Evolutionary conservation across 2,113 vertebrate genomes (phyloP), one percentile per base, ranked within the genome.

Genomic region (Dicrurus megarhynchus): DNA sequence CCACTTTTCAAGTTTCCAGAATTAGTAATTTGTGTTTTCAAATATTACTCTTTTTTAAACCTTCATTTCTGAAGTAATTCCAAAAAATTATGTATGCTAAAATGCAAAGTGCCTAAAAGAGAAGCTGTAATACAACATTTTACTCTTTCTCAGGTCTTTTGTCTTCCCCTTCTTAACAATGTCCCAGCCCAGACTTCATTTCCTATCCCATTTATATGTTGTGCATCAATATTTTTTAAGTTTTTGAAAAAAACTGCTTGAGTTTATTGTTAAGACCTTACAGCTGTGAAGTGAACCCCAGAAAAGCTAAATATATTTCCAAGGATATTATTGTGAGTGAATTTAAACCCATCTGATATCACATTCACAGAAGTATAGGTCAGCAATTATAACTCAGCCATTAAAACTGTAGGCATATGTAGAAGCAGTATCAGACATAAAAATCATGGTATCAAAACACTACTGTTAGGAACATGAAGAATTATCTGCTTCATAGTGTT

Each of bases 381-480:
- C 6, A 81, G 28, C 6, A 64, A 39, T 60, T 60, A 21, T 12
- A 79, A 81, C 16, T 75, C 3, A 50, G 24, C 7, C 30, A 42
- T 83, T 86, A 37, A 89, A 84, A 63, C 6, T 24, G 3, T 28
- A 71, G 2, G 3, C n/a, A 12, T 35, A 52, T 21, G 6, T 41
- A 63, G 33, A 80, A 73, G n/a, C 3, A 52, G 12, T 65, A 47
- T 60, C 37, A 65, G 20, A 21, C 35, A 55, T 32, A 42, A 68
- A 87, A 71, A 4, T 6, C 5, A 42, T 1, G 1, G 3, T 49
- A 52, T 28, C 14, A 55, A 49, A 64, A 3, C 3, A 22, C 4
- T 80, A 70, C n/a, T 28, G 1, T n/a, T 30, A 60, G 13, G 14
- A 86, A 71, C 11, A 23, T 22, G 24, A 61, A 47, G 27, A 83